Evolutionary conservation across 37 sponge, comb jelly and placozoan species (phyloP).

Genomic region (Halichondria panicea): DNA sequence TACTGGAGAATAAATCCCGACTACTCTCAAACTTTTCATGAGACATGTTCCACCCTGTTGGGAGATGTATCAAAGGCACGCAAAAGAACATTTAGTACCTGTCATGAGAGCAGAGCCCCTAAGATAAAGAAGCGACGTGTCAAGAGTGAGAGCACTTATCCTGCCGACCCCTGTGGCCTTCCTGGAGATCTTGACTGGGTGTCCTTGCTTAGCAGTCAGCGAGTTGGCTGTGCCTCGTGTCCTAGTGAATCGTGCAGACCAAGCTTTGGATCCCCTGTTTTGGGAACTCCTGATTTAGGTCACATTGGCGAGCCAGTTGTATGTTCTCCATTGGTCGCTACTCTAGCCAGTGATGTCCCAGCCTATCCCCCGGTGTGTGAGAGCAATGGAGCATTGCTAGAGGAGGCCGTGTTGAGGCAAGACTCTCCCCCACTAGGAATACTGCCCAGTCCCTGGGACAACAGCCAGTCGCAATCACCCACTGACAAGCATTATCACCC

Average conservation of each 20-base stretch:
- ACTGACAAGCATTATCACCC: constrained; percentile 45
- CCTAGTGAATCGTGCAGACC: constrained; percentile 20
- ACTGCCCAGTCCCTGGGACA: constrained; percentile 59
- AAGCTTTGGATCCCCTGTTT: constrained; percentile 33
- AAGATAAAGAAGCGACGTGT: background rate
- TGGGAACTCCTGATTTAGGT: constrained; percentile 43
- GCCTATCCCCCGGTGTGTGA: background rate
- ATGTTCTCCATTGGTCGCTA: constrained; percentile 45
- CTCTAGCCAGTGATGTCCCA: constrained; percentile 13
- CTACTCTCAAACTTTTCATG: constrained; percentile 49
- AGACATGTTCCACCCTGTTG: constrained; percentile 1
- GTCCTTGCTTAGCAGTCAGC: constrained; percentile 65
- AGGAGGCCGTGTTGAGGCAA: constrained; percentile 44
- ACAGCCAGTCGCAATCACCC: constrained; percentile 44
- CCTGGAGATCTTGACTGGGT: constrained; percentile 73
- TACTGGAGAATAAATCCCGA: constrained; percentile 86
- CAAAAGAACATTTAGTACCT: constrained; percentile 11
- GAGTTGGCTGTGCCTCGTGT: constrained; percentile 28
- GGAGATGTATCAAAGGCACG: constrained; percentile 17
- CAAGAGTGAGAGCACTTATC: background rate
- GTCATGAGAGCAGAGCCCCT: background rate
- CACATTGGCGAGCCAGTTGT: constrained; percentile 44
- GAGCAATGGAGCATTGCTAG: constrained; percentile 14
- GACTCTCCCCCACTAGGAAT: constrained; percentile 60
- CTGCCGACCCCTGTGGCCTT: constrained; percentile 45